Conservation (phyloP, 2,113 vertebrate genomes). For the Sylvietta virens region DNA sequence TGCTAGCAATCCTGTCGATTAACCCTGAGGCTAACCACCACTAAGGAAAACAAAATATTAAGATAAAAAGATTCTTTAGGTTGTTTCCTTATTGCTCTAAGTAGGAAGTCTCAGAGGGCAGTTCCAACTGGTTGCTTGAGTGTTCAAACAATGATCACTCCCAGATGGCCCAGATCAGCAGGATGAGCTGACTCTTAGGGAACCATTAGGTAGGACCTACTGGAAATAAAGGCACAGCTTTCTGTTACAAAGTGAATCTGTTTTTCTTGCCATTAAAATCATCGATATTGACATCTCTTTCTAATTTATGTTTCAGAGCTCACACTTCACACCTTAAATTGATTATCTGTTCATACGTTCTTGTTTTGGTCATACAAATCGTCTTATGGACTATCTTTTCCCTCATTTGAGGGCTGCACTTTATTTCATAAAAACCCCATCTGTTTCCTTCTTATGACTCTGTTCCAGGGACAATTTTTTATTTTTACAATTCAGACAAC, state of each 20-base stretch:
- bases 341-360: neutral
- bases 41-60: slow-evolving; percentile 33
- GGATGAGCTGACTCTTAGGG: neutral
- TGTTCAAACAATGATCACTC: neutral
- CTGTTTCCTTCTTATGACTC: neutral
- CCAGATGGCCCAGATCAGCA: neutral
- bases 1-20: neutral
- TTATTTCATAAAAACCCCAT: neutral
- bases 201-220: neutral
- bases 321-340: neutral
- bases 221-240: neutral
- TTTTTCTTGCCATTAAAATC: neutral
- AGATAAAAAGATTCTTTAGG: slow-evolving; percentile 36
- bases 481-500: neutral
- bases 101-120: slow-evolving; percentile 34
- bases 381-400: neutral
- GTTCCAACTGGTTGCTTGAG: neutral
- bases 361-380: neutral
- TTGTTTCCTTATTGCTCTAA: slow-evolving; percentile 44
- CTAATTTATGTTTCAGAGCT: neutral
- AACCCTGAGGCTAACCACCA: slow-evolving; percentile 27
- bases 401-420: neutral
- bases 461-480: neutral
- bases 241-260: neutral
- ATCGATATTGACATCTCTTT: neutral